Evolutionary conservation across 1,140 invertebrate genomes (phyloP).

Genomic region (Lucilia sericata): DNA sequence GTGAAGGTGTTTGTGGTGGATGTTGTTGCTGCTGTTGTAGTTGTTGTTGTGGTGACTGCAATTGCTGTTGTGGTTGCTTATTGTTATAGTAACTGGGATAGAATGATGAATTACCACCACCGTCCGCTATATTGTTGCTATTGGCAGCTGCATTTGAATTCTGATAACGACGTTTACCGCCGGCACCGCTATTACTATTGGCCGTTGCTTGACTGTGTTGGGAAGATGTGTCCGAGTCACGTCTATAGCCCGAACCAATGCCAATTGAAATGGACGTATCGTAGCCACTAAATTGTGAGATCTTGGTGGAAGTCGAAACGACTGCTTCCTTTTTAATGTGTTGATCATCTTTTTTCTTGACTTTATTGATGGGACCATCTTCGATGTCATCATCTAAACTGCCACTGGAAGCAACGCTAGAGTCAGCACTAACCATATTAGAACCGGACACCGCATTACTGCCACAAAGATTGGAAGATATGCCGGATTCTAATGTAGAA

Average conservation of each 20-base stretch:
- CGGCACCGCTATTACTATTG: conserved; percentile 51
- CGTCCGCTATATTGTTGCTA: conserved; percentile 49
- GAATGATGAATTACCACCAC: neutral
- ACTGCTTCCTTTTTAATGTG: conserved; percentile 65
- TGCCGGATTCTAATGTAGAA: conserved; percentile 65
- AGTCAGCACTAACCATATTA: conserved; percentile 66
- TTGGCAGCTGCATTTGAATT: conserved; percentile 54
- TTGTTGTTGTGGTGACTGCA: conserved; percentile 49
- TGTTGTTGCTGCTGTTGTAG: conserved; percentile 51
- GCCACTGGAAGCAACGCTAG: conserved; percentile 66
- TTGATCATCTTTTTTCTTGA: conserved; percentile 65
- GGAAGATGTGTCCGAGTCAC: conserved; percentile 56
- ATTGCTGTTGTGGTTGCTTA: conserved; percentile 52
- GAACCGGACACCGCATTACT: conserved; percentile 64
- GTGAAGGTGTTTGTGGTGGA: conserved; percentile 14
- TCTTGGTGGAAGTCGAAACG: conserved; percentile 62
- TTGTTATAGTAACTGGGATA: conserved; percentile 45
- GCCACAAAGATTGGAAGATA: conserved; percentile 63
- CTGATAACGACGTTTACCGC: conserved; percentile 57
- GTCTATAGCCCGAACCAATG: conserved; percentile 55
- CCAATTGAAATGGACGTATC: conserved; percentile 47
- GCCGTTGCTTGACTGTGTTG: conserved; percentile 49
- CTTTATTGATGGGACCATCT: conserved; percentile 61
- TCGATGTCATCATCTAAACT: conserved; percentile 65
- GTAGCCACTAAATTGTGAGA: conserved; percentile 55